phyloP scores from a whole-genome alignment of 1,140 invertebrate species.

The Drosophila orosa region DNA sequence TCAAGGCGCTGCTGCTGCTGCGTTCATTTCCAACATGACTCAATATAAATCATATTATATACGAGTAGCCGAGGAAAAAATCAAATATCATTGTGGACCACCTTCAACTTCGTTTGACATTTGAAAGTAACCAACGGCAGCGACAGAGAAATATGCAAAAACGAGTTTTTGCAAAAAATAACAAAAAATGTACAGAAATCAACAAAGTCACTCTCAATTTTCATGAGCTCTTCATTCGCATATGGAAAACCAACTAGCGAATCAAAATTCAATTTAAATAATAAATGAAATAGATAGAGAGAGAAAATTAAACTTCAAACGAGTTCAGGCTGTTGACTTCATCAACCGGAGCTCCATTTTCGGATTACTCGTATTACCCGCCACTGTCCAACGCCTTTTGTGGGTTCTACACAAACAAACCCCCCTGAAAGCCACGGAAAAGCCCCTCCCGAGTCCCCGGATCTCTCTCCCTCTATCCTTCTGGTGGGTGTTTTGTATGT shows the following conservation, averaged over 20 bases:
- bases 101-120: slow-evolving; percentile 81
- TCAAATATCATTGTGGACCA: slow-evolving; percentile 72
- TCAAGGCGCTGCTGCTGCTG: slow-evolving; percentile 37
- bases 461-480: neutral
- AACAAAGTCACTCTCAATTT: slow-evolving; percentile 73
- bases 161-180: slow-evolving; percentile 62
- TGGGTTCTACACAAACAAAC: slow-evolving; percentile 58
- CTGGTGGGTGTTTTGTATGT: slow-evolving; percentile 66
- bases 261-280: slow-evolving; percentile 22
- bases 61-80: slow-evolving; percentile 25
- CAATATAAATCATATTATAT: slow-evolving; percentile 71
- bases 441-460: neutral
- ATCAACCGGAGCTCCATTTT: slow-evolving; percentile 68
- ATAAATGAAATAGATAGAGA: slow-evolving; percentile 46
- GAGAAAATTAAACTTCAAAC: slow-evolving; percentile 41
- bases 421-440: slow-evolving; percentile 18
- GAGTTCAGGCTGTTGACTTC: slow-evolving; percentile 66
- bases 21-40: slow-evolving; percentile 65
- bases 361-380: slow-evolving; percentile 69
- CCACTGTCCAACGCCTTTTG: slow-evolving; percentile 71
- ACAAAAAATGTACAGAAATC: slow-evolving; percentile 44
- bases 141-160: slow-evolving; percentile 74
- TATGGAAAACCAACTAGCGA: slow-evolving; percentile 49
- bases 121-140: slow-evolving; percentile 68
- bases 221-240: slow-evolving; percentile 64